phyloP scores from a whole-genome alignment of 2,888 invertebrate genomes.

The Cancer borealis region DNA sequence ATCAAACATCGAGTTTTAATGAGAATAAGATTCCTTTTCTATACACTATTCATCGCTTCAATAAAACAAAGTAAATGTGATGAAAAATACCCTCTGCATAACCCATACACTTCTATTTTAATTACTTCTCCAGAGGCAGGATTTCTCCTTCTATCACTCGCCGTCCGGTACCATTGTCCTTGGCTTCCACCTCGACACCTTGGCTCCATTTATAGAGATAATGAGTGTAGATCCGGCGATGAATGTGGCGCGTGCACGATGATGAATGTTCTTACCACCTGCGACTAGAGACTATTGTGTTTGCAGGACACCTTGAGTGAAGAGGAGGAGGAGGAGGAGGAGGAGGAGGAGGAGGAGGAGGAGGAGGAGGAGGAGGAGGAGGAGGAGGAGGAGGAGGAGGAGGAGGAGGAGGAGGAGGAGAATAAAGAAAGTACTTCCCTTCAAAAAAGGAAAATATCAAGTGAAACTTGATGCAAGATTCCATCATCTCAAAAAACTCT shows the following conservation, averaged over 20 bases:
- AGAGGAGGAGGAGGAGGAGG: slow-evolving; percentile 12
- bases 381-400: background rate
- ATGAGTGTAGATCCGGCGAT: slow-evolving; percentile 39
- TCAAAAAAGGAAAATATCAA: background rate
- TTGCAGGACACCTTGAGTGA: background rate
- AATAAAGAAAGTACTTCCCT: background rate
- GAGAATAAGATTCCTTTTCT: background rate
- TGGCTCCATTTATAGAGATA: slow-evolving; percentile 27
- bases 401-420: background rate
- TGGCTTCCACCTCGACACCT: background rate
- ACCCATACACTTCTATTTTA: background rate
- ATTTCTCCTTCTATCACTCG: background rate
- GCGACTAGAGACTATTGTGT: background rate
- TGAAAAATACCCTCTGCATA: background rate
- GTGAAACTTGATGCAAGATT: background rate
- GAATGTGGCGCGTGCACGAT: slow-evolving; percentile 11
- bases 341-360: slow-evolving; percentile 36
- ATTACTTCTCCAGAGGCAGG: background rate
- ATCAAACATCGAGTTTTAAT: background rate
- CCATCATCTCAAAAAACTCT: background rate
- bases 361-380: background rate
- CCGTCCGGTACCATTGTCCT: background rate
- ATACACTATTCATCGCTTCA: background rate
- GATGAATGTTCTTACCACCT: slow-evolving; percentile 42
- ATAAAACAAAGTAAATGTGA: background rate